Evolutionary conservation across 1,140 invertebrate species (phyloP).

Genomic region (Anoplolepis gracilipes): DNA sequence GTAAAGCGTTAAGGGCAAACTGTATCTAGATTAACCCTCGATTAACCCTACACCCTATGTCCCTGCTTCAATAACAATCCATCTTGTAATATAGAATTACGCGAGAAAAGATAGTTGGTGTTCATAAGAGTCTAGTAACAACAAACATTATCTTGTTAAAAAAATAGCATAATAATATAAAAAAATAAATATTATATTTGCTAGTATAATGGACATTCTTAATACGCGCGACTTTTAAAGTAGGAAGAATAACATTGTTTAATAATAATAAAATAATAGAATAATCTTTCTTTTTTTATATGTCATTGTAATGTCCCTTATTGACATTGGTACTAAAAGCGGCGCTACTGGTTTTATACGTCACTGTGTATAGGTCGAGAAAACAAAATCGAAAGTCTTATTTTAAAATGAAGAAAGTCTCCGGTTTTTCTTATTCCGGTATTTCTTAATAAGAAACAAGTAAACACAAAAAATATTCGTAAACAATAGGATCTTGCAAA

Average conservation of each 20-base stretch:
- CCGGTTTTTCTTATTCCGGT: not conserved
- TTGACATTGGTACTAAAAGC: not conserved
- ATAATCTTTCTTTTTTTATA: too few species aligned
- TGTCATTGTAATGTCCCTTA: not conserved
- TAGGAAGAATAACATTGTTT: not conserved
- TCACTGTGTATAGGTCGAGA: not conserved
- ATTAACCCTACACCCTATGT: not conserved
- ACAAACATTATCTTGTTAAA: not conserved
- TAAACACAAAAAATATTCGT: not conserved
- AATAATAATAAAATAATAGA: not conserved
- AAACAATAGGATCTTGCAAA: slow-evolving; percentile 5
- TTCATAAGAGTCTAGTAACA: not conserved
- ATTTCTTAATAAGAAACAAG: slow-evolving; percentile 4
- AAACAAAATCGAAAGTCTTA: not conserved
- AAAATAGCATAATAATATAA: not conserved
- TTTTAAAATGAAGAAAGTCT: not conserved
- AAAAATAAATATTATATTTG: not conserved
- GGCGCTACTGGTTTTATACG: not conserved
- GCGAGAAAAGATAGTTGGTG: not conserved
- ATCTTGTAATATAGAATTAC: not conserved
- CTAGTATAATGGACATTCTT: not conserved
- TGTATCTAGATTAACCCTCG: not conserved
- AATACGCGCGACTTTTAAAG: not conserved
- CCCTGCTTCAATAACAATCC: not conserved
- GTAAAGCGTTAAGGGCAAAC: not conserved